Evolutionary conservation across 2,113 vertebrate species (phyloP).

Genomic region (Pipa parva): DNA sequence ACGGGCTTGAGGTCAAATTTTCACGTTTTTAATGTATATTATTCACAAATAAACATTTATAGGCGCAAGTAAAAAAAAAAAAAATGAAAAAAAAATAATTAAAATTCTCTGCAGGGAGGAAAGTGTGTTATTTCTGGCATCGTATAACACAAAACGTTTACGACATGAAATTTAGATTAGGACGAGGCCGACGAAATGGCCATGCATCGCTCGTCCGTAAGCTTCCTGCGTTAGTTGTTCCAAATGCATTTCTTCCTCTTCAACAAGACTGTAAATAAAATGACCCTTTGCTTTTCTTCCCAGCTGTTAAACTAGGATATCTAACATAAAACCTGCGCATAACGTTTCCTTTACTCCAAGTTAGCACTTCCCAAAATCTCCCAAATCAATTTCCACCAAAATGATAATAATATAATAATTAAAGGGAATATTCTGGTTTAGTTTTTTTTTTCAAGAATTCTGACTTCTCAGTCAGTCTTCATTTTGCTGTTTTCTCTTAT

Average conservation of each 20-base stretch:
- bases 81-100: slow-evolving; percentile 49
- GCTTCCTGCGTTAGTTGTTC: slow-evolving; percentile 66
- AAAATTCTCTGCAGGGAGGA: slow-evolving; percentile 67
- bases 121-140: slow-evolving; percentile 75
- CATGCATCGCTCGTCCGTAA: slow-evolving; percentile 65
- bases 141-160: slow-evolving; percentile 73
- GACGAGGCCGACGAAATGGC: slow-evolving; percentile 64
- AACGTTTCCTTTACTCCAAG: too few species aligned
- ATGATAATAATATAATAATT: too few species aligned
- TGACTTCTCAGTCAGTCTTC: too few species aligned
- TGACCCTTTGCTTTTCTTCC: slow-evolving; percentile 1
- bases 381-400: too few species aligned
- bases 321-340: too few species aligned
- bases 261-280: slow-evolving; percentile 53
- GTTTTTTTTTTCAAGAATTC: too few species aligned
- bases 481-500: too few species aligned
- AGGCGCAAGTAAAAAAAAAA: slow-evolving; percentile 52
- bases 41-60: slow-evolving; percentile 83
- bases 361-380: too few species aligned
- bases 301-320: background rate
- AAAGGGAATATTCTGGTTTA: too few species aligned
- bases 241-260: slow-evolving; percentile 55
- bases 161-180: slow-evolving; percentile 68
- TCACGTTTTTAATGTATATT: slow-evolving; percentile 57
- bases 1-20: slow-evolving; percentile 73